Conservation (phyloP, 2,888 invertebrate species). For the Tineola bisselliella region DNA sequence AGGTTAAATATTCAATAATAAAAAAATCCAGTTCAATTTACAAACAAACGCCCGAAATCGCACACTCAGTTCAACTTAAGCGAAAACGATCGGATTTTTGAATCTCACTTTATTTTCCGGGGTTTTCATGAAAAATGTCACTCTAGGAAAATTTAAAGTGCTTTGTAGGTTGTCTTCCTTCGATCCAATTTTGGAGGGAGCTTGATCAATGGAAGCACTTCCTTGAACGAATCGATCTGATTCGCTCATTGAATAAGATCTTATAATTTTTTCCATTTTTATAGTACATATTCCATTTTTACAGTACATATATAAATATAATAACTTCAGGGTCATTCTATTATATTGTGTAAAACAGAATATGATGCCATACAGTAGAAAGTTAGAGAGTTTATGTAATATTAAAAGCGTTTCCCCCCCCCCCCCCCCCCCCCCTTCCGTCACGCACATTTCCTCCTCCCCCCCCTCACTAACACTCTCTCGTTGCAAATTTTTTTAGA, state of each 20-base stretch:
- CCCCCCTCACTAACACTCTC: too few species aligned
- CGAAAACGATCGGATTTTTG: neutral
- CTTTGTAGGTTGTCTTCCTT: neutral
- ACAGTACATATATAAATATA: too few species aligned
- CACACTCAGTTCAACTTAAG: neutral
- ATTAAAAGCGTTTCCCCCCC: too few species aligned
- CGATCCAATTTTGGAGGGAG: conserved; percentile 1
- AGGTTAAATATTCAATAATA: too few species aligned
- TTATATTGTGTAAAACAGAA: too few species aligned
- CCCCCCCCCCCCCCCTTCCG: too few species aligned
- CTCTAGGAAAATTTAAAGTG: neutral
- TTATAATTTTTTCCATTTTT: neutral
- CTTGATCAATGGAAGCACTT: conserved; percentile 1
- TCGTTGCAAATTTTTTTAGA: too few species aligned
- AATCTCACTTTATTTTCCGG: neutral
- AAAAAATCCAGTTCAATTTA: neutral
- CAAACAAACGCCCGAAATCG: neutral
- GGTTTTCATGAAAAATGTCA: conserved; percentile 6
- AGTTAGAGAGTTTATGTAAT: too few species aligned
- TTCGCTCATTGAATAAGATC: neutral
- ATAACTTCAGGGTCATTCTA: too few species aligned
- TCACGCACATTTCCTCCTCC: too few species aligned
- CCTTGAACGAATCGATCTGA: neutral
- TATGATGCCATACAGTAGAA: too few species aligned
- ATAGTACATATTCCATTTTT: neutral